Conservation (phyloP, 2,113 vertebrate genomes). For the Crotophaga sulcirostris region DNA sequence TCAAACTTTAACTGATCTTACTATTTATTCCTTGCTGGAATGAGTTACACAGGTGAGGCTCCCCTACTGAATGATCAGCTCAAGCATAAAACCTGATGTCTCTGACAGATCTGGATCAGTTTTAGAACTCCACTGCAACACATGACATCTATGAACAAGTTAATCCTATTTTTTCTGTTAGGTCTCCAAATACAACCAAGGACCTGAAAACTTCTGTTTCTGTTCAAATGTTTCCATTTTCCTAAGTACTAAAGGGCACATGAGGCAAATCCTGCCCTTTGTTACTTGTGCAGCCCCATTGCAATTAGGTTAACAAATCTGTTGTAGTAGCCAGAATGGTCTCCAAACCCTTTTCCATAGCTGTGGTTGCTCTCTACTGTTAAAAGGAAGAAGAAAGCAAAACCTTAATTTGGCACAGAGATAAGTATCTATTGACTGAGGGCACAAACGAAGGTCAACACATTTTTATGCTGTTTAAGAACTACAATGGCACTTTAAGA, state of each 20-base stretch:
- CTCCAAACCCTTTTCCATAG: conserved; percentile 11
- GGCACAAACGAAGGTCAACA: not conserved
- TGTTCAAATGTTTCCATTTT: not conserved
- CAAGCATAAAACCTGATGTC: not conserved
- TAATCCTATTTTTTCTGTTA: not conserved
- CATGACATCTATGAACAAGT: not conserved
- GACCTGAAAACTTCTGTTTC: conserved; percentile 28
- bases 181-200: not conserved
- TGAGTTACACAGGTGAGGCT: not conserved
- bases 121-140: not conserved
- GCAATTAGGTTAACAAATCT: conserved; percentile 16
- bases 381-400: conserved; percentile 31
- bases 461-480: not conserved
- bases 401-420: not conserved
- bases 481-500: not conserved
- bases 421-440: not conserved
- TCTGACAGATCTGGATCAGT: not conserved
- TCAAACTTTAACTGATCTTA: not conserved
- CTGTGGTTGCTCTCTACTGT: not conserved
- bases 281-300: not conserved
- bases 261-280: conserved; percentile 24
- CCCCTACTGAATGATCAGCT: not conserved
- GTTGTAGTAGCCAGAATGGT: not conserved
- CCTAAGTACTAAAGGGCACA: not conserved
- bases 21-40: conserved; percentile 1